Percentiles rank a stretch among this genome's conserved stretches.
Conservation (phyloP, 1,140 invertebrate species). For the Rhynchophorus ferrugineus region DNA sequence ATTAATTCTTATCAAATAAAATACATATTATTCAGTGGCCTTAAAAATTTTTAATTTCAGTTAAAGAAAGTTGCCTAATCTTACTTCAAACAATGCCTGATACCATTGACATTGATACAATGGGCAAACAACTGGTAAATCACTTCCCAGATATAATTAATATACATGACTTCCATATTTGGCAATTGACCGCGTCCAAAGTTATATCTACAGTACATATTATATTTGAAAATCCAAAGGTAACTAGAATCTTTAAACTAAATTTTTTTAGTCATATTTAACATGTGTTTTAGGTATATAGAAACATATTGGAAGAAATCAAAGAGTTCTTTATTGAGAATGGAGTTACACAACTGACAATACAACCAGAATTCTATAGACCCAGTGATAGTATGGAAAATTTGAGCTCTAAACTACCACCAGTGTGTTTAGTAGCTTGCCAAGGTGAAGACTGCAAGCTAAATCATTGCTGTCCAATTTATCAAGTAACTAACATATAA, state of each 20-base stretch:
- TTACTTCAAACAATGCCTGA: constrained; percentile 74
- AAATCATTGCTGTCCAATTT: constrained; percentile 35
- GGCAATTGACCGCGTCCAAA: constrained; percentile 65
- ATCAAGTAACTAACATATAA: constrained; percentile 16
- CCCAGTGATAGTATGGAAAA: constrained; percentile 29
- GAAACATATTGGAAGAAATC: constrained; percentile 54
- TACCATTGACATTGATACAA: constrained; percentile 62
- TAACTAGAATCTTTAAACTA: constrained; percentile 33
- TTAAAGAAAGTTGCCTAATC: constrained; percentile 71
- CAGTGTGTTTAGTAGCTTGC: constrained; percentile 36
- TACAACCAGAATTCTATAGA: constrained; percentile 67
- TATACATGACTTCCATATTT: constrained; percentile 76
- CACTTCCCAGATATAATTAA: constrained; percentile 73
- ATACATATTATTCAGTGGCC: too few relatives aligned
- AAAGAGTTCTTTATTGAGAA: constrained; percentile 62
- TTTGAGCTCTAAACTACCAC: constrained; percentile 20
- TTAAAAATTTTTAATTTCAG: constrained; percentile 38
- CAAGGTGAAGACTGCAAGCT: constrained; percentile 33
- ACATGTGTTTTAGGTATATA: constrained; percentile 47
- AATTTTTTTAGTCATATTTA: background rate
- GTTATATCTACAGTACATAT: constrained; percentile 68
- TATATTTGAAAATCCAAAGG: constrained; percentile 58
- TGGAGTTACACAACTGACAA: constrained; percentile 67
- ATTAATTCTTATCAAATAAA: too few relatives aligned
- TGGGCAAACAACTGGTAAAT: constrained; percentile 54